phyloP scores from a whole-genome alignment of 2,113 vertebrate species.

The Cryptomyrus ogoouensis region DNA sequence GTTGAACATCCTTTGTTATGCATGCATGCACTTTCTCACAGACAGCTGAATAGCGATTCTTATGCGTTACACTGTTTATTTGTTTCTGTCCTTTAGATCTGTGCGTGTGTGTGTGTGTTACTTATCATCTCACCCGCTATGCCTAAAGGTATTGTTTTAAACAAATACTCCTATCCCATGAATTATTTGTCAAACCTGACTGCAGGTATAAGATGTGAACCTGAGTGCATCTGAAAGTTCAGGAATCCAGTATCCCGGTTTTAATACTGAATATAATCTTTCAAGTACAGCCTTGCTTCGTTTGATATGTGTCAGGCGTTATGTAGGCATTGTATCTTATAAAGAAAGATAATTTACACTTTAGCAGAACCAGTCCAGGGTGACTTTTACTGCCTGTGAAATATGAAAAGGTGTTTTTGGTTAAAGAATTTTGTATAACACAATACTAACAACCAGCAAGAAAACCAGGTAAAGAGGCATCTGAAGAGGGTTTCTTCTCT shows the following conservation, averaged over 20 bases:
- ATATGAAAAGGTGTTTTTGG: neutral
- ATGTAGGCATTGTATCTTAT: neutral
- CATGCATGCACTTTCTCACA: neutral
- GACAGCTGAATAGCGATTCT: neutral
- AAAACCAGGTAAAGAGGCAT: neutral
- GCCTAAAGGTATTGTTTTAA: neutral
- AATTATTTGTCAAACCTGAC: neutral
- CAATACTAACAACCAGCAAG: slow-evolving; percentile 27
- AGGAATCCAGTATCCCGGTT: neutral
- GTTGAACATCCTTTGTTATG: neutral
- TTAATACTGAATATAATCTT: neutral
- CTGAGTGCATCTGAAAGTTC: neutral
- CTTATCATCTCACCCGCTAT: neutral
- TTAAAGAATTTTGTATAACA: neutral
- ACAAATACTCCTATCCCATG: neutral
- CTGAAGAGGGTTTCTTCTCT: neutral
- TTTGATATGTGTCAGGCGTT: neutral
- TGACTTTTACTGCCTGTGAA: neutral
- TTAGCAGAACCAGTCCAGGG: neutral
- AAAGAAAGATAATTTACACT: neutral
- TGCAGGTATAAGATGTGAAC: neutral
- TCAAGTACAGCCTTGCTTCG: neutral
- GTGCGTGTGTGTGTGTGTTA: neutral
- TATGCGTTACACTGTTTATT: neutral
- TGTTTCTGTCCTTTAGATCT: neutral